Evolutionary conservation across 23 tunicate genomes (phyloP).

Genomic region (Oikopleura dioica): DNA sequence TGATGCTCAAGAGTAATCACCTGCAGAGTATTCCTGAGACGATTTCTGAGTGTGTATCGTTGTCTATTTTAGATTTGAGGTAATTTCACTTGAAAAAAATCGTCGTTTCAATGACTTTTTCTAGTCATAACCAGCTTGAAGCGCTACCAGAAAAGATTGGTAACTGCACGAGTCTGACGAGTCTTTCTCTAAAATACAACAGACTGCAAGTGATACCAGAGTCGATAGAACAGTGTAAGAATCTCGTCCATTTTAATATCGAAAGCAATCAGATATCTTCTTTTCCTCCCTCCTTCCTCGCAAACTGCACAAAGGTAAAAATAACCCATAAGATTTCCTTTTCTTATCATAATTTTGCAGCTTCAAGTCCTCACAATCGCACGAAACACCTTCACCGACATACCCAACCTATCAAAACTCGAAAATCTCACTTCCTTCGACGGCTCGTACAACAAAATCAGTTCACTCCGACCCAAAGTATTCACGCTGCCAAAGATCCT

Average conservation of each 20-base stretch:
- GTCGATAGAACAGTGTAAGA: background rate
- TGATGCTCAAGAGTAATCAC: no score
- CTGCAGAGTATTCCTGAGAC: no score
- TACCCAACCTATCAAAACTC: background rate
- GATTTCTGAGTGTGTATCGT: no score
- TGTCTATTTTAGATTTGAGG: no score
- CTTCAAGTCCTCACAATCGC: background rate
- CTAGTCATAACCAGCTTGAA: background rate
- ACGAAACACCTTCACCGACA: background rate
- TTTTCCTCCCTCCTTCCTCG: background rate
- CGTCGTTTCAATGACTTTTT: background rate
- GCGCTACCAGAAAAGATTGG: background rate
- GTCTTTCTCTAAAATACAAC: background rate
- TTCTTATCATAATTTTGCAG: no score
- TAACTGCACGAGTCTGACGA: background rate
- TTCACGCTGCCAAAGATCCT: background rate
- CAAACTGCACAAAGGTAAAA: no score
- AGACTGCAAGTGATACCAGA: background rate
- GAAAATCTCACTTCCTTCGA: background rate
- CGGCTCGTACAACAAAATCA: background rate
- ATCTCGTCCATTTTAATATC: background rate
- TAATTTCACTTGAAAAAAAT: background rate
- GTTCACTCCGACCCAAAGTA: background rate
- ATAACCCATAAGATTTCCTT: no score
- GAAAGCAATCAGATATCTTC: background rate